These are phyloP conservation scores for Choloepus didactylus DNA, from an alignment of 2,797 vertebrate genomes.

Conservation along the genomic window DNA sequence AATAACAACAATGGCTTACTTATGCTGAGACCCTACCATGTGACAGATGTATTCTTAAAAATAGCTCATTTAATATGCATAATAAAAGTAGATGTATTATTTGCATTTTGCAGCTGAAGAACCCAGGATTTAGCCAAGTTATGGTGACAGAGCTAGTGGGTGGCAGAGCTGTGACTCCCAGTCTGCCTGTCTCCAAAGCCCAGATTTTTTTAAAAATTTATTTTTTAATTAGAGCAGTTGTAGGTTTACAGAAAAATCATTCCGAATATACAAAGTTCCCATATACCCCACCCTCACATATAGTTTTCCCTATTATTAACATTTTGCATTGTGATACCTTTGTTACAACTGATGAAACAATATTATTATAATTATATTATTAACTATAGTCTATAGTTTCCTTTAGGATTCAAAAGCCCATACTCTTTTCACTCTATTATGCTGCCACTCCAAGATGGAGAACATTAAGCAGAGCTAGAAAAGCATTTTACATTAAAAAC, in stretches of 20 bases:
- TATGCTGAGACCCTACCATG: background rate
- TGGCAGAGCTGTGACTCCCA: too few species aligned
- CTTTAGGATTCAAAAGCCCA: too few species aligned
- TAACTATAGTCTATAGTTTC: too few species aligned
- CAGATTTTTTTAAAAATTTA: too few species aligned
- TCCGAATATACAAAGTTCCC: too few species aligned
- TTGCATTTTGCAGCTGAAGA: background rate
- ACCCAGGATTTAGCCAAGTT: background rate
- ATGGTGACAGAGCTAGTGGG: background rate
- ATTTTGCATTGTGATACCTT: too few species aligned
- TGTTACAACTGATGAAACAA: too few species aligned
- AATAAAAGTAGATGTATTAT: rapidly evolving
- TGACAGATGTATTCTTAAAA: background rate
- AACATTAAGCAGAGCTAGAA: rapidly evolving
- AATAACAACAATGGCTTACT: background rate
- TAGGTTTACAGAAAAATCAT: too few species aligned
- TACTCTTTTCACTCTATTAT: background rate
- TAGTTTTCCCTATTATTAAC: too few species aligned
- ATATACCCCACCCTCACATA: too few species aligned
- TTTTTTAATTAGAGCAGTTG: too few species aligned
- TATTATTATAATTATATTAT: too few species aligned
- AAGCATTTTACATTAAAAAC: background rate
- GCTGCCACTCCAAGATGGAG: background rate
- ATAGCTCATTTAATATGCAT: rapidly evolving
- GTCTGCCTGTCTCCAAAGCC: background rate